Percentiles rank a stretch among this genome's conserved stretches.
phyloP scores from a whole-genome alignment of 2,797 vertebrate species.

The Amblyraja radiata region DNA sequence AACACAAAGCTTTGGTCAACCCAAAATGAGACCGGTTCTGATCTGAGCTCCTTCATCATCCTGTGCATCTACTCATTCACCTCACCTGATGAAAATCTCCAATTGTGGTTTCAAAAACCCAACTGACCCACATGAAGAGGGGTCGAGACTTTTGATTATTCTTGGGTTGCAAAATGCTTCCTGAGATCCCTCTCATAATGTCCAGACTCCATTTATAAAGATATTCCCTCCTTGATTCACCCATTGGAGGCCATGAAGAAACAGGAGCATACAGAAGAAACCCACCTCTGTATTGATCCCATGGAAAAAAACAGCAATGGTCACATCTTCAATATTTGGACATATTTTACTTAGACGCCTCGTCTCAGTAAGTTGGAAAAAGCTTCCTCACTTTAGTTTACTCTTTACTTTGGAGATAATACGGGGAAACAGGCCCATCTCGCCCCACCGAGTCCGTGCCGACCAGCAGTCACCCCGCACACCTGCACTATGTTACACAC shows the following conservation, averaged over 20 bases:
- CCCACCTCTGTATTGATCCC: background rate
- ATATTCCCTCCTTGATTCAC: background rate
- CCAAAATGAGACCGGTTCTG: no score
- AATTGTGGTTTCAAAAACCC: no score
- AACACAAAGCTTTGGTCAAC: no score
- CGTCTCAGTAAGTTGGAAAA: background rate
- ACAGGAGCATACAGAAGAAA: no score
- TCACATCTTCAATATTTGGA: background rate
- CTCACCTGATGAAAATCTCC: background rate
- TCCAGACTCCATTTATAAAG: background rate
- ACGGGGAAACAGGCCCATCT: no score
- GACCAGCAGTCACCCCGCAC: no score
- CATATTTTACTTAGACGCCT: background rate
- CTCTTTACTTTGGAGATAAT: no score
- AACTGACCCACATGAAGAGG: no score
- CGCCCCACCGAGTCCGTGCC: no score
- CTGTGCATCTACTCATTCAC: constrained; percentile 18
- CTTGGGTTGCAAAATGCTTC: background rate
- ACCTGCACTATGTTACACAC: no score
- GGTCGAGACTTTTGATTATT: no score
- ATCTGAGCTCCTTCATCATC: background rate
- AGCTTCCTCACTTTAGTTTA: no score
- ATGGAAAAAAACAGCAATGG: background rate
- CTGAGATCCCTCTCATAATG: background rate
- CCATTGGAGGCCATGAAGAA: background rate